These are phyloP conservation scores for Poeciliopsis gracilis DNA, from an alignment of 2,797 vertebrate species.

Conservation along the genomic window DNA sequence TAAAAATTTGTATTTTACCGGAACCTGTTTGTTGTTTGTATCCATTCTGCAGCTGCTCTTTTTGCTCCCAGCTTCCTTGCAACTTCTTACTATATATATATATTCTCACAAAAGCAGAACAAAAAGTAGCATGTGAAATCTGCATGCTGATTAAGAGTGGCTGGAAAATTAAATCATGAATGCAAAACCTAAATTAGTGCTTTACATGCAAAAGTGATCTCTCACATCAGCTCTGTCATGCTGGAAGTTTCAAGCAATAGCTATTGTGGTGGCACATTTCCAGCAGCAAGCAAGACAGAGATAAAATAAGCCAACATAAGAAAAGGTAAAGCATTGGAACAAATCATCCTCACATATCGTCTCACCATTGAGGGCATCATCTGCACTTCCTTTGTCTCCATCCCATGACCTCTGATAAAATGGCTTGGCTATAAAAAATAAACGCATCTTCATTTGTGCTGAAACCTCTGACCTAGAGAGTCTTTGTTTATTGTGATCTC, in stretches of 20 bases:
- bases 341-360: slow-evolving; percentile 46
- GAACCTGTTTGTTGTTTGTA: slow-evolving; percentile 40
- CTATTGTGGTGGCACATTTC: slow-evolving; percentile 36
- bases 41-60: slow-evolving; percentile 56
- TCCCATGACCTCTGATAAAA: slow-evolving; percentile 82
- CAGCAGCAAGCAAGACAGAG: slow-evolving; percentile 46
- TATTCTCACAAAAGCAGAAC: slow-evolving; percentile 5
- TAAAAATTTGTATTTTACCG: slow-evolving; percentile 31
- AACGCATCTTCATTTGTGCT: slow-evolving; percentile 68
- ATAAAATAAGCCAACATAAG: slow-evolving; percentile 20
- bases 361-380: slow-evolving; percentile 85
- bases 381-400: slow-evolving; percentile 79
- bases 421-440: slow-evolving; percentile 84
- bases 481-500: slow-evolving; percentile 43
- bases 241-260: slow-evolving; percentile 50
- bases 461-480: slow-evolving; percentile 15
- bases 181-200: slow-evolving; percentile 6
- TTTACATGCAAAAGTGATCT: slow-evolving; percentile 33
- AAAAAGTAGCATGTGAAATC: slow-evolving; percentile 24
- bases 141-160: slow-evolving; percentile 59
- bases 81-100: slow-evolving; percentile 32
- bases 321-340: slow-evolving; percentile 1
- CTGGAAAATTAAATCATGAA: slow-evolving; percentile 18
- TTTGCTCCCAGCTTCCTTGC: slow-evolving; percentile 9
- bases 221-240: slow-evolving; percentile 51